A percentile compares a stretch with the other conserved stretches of the same genome.
phyloP scores from a whole-genome alignment of 2,113 vertebrate species.

The Crocuta crocuta region DNA sequence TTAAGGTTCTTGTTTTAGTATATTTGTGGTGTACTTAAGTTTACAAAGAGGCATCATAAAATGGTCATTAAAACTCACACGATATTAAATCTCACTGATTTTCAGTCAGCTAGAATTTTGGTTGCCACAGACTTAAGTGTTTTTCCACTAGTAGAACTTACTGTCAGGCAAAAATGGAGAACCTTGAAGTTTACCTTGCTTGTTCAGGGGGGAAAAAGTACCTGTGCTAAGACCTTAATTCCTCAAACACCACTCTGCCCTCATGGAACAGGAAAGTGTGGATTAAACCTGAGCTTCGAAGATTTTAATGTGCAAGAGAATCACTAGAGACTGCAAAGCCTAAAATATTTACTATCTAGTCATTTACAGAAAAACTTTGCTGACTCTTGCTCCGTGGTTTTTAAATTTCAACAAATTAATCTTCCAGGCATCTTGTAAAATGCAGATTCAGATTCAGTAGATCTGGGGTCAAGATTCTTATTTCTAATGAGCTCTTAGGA shows the following conservation, averaged over 20 bases:
- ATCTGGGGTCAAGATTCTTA: background rate
- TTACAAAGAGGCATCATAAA: background rate
- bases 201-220: background rate
- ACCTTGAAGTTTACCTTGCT: background rate
- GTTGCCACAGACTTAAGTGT: background rate
- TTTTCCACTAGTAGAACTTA: background rate
- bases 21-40: background rate
- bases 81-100: background rate
- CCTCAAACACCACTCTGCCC: background rate
- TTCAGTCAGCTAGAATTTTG: background rate
- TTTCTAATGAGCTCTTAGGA: background rate
- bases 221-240: background rate
- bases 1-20: background rate
- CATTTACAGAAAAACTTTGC: background rate
- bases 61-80: background rate
- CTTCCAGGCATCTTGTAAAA: constrained; percentile 13
- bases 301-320: background rate
- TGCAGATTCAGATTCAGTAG: background rate
- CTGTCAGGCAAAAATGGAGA: background rate
- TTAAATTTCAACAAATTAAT: background rate
- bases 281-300: background rate
- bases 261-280: background rate
- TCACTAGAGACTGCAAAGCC: background rate
- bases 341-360: background rate
- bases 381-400: background rate